Conservation (phyloP, 2,113 vertebrate genomes). For the Corvus cornix region DNA sequence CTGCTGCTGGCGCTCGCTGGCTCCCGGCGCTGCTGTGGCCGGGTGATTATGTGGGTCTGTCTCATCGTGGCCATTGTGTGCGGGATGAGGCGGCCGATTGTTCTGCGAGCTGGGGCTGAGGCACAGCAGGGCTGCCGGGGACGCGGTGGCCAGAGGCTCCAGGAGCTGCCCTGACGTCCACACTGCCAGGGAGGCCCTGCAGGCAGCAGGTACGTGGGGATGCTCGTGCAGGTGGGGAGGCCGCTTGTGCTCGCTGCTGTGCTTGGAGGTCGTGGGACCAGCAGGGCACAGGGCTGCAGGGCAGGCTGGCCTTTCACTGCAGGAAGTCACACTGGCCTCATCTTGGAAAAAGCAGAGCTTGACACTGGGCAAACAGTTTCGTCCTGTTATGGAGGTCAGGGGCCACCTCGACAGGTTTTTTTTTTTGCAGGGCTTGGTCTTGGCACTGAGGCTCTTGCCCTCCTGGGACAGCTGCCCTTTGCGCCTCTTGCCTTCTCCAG, state of each 20-base stretch:
- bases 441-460: background rate
- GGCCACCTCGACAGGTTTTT: fast-evolving
- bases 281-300: background rate
- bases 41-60: background rate
- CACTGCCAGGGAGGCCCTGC: background rate
- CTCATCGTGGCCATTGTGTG: slow-evolving; percentile 22
- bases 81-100: background rate
- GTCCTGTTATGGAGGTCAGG: background rate
- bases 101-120: background rate
- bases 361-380: background rate
- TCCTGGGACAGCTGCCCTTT: fast-evolving
- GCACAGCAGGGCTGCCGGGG: background rate
- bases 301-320: background rate
- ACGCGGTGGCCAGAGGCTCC: background rate
- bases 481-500: background rate
- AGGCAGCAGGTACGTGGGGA: background rate
- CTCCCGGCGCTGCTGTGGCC: background rate
- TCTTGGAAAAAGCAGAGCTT: background rate
- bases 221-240: fast-evolving
- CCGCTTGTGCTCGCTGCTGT: fast-evolving
- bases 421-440: background rate
- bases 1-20: fast-evolving
- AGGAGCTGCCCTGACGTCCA: background rate
- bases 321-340: background rate
- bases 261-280: fast-evolving